A percentile compares a stretch with the other conserved stretches of the same genome.
These are phyloP conservation scores for Camarhynchus parvulus DNA, from an alignment of 2,113 vertebrate species.

Conservation along the genomic window DNA sequence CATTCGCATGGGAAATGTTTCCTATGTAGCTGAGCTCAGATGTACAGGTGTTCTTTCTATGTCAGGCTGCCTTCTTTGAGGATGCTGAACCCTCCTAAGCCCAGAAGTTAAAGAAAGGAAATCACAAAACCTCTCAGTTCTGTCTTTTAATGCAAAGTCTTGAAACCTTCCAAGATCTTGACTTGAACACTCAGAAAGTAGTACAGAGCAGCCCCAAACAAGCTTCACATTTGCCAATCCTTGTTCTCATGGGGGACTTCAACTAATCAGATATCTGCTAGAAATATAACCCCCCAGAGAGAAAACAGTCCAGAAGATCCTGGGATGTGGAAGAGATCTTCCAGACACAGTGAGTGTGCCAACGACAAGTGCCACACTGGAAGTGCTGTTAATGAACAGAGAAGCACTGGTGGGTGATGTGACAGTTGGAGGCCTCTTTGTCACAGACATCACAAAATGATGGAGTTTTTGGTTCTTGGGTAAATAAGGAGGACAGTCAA, in stretches of 20 bases:
- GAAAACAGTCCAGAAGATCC: neutral
- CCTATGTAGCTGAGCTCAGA: neutral
- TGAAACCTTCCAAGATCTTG: neutral
- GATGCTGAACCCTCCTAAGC: neutral
- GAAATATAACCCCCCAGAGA: neutral
- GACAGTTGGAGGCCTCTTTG: neutral
- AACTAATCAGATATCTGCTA: neutral
- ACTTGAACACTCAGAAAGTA: neutral
- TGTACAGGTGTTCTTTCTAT: neutral
- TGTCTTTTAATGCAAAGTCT: neutral
- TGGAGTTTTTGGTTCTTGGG: neutral
- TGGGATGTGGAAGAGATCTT: neutral
- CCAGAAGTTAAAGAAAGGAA: neutral
- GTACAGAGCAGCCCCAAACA: neutral
- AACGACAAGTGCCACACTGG: neutral
- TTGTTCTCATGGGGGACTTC: neutral
- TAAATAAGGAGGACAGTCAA: neutral
- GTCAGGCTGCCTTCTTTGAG: neutral
- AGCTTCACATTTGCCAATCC: neutral
- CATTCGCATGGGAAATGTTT: neutral
- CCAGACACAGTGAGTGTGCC: neutral
- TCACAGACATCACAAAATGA: neutral
- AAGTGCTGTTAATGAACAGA: neutral
- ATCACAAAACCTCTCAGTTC: neutral
- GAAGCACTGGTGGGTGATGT: neutral